These are phyloP conservation scores for Vidua chalybeata DNA, from an alignment of 2,113 vertebrate species.

Conservation along the genomic window DNA sequence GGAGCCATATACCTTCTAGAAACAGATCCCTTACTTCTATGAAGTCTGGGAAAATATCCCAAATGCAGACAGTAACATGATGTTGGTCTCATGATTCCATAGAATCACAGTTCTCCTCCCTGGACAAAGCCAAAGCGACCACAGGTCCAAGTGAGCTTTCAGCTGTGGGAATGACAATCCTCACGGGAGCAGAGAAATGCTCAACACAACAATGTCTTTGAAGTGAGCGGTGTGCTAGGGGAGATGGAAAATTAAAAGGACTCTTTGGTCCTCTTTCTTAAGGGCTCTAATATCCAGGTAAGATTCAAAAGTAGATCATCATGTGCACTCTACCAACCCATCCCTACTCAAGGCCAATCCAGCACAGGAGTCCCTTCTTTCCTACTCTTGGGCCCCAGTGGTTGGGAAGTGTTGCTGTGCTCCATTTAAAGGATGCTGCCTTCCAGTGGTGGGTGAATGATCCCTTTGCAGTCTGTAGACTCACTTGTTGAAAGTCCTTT, in stretches of 20 bases:
- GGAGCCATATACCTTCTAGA: not conserved
- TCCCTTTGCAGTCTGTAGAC: not conserved
- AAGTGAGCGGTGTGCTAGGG: not conserved
- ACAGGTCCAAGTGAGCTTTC: not conserved
- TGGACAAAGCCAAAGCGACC: not conserved
- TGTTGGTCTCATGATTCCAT: not conserved
- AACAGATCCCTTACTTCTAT: not conserved
- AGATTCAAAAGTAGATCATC: not conserved
- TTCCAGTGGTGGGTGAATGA: constrained; percentile 10
- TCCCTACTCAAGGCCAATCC: not conserved
- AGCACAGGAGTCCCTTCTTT: not conserved
- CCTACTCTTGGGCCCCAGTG: not conserved
- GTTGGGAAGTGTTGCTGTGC: not conserved
- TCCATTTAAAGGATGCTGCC: not conserved
- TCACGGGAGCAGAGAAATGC: not conserved
- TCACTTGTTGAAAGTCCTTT: not conserved
- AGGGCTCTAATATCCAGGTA: not conserved
- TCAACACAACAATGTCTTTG: not conserved
- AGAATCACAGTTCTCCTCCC: not conserved
- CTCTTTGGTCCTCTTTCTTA: not conserved
- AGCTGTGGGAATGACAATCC: not conserved
- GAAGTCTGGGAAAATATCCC: not conserved
- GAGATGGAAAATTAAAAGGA: not conserved
- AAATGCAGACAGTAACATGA: not conserved
- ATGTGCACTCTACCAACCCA: not conserved